phyloP scores from a whole-genome alignment of 2,113 vertebrate species.

The Bagarius yarrelli region DNA sequence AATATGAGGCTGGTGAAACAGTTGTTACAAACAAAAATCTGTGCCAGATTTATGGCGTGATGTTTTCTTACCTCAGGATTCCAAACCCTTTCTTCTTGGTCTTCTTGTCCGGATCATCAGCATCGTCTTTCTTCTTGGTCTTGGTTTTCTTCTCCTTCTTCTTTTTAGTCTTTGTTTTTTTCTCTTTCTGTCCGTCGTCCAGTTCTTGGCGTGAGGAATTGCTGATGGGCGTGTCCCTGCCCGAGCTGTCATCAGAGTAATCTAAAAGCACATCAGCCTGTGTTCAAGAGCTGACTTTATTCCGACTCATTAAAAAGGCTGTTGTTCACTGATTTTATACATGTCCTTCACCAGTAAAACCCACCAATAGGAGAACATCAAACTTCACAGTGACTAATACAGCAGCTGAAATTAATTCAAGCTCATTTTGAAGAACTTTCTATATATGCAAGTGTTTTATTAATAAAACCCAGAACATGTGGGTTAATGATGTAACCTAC shows the following conservation, averaged over 20 bases:
- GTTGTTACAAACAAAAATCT: not conserved
- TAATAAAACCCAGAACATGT: not conserved
- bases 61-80: conserved; percentile 81
- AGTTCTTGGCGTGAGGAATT: conserved; percentile 70
- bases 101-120: conserved; percentile 82
- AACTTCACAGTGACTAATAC: too few relatives aligned
- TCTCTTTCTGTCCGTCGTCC: conserved; percentile 68
- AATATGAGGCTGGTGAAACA: not conserved
- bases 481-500: not conserved
- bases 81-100: conserved; percentile 86
- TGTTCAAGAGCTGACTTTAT: too few relatives aligned
- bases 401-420: too few relatives aligned
- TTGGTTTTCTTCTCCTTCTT: conserved; percentile 82
- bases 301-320: too few relatives aligned
- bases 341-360: too few relatives aligned
- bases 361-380: not conserved
- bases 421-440: too few relatives aligned
- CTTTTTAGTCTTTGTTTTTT: conserved; percentile 79
- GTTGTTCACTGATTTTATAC: too few relatives aligned
- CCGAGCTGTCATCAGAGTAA: conserved; percentile 86
- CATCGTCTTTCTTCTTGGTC: conserved; percentile 81
- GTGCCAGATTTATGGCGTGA: too few relatives aligned
- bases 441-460: not conserved
- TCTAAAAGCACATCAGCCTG: conserved; percentile 67
- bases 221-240: conserved; percentile 77